phyloP scores from a whole-genome alignment of 1,140 invertebrate species.

The Saxidomus purpurata region DNA sequence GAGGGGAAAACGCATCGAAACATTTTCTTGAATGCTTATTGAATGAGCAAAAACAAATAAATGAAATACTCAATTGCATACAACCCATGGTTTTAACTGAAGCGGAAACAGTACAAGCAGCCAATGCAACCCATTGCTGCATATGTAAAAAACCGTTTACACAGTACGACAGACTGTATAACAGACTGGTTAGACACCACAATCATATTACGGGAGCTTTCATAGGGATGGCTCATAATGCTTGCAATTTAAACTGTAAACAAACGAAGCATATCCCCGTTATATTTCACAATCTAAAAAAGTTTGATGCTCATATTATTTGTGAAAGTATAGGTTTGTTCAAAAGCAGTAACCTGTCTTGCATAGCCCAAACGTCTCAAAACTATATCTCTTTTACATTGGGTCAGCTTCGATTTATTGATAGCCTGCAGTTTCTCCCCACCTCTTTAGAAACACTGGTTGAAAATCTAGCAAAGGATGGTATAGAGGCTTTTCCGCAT shows the following conservation, averaged over 20 bases:
- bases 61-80: no score
- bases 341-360: no score
- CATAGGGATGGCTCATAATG: slow-evolving; percentile 25
- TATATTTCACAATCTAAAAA: slow-evolving; percentile 85
- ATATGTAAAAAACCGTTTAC: no score
- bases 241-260: slow-evolving; percentile 53
- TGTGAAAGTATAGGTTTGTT: slow-evolving; percentile 72
- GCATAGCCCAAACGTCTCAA: slow-evolving; percentile 86
- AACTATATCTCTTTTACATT: slow-evolving; percentile 67
- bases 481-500: slow-evolving; percentile 37
- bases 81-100: no score
- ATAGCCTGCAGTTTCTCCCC: slow-evolving; percentile 38
- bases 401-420: slow-evolving; percentile 60
- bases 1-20: background rate
- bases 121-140: no score
- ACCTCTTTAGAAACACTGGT: slow-evolving; percentile 16
- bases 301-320: slow-evolving; percentile 85
- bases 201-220: slow-evolving; percentile 42
- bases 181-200: slow-evolving; percentile 44
- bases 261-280: slow-evolving; percentile 75
- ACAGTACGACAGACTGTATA: background rate
- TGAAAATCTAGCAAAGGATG: slow-evolving; percentile 47
- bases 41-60: no score
- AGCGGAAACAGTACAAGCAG: no score
- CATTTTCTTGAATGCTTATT: background rate